Evolutionary conservation across 2,113 vertebrate genomes (phyloP), one percentile per base, ranked within the genome.

Genomic region (Coptodon bakossiorum): DNA sequence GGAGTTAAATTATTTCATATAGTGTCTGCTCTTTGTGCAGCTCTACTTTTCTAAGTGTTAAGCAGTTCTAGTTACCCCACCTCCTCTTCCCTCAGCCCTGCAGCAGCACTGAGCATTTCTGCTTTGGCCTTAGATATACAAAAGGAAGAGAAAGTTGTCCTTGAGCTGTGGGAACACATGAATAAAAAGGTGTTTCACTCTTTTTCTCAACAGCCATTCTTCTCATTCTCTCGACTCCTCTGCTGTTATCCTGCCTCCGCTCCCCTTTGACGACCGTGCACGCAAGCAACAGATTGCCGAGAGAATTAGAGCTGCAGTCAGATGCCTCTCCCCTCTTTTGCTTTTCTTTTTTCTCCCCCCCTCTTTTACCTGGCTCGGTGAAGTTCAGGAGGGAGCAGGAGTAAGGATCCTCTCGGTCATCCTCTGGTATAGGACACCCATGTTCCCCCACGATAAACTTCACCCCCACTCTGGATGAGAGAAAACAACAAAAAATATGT

Each of bases 361-460:
- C 8, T 14, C 5, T 40, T 5, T 78, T 96, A 99, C 98, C 97
- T 96, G 97, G 97, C 61, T 97, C 93, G 1, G 97, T 98, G 96
- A 99, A 96, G 96, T 99, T 99, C 88, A 99, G 96, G 52, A 98
- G 96, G 57, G 93, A 96, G 96, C 99, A 99, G 91, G 99, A 99
- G 88, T 99, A 99, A 2, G 97, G 97, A 48, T 99, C 98, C 90
- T 99, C 98, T 90, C 98, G 95, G 95, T 99, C 99, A 90, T 98
- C 98, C 91, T 98, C 96, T 9, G 98, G 98, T 90, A 99, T 95
- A 52, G 94, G 93, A 93, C 99, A 99, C 80, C 98, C 98, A 94
- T 87, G 96, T 7, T 97, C 94, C 80, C 99, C 99, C 91, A 99
- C 96, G 82, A 99, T 99, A 93, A 99, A 99, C 96, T 98, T 99